Evolutionary conservation across 2,888 invertebrate genomes (phyloP).

Genomic region (Rotaria socialis): DNA sequence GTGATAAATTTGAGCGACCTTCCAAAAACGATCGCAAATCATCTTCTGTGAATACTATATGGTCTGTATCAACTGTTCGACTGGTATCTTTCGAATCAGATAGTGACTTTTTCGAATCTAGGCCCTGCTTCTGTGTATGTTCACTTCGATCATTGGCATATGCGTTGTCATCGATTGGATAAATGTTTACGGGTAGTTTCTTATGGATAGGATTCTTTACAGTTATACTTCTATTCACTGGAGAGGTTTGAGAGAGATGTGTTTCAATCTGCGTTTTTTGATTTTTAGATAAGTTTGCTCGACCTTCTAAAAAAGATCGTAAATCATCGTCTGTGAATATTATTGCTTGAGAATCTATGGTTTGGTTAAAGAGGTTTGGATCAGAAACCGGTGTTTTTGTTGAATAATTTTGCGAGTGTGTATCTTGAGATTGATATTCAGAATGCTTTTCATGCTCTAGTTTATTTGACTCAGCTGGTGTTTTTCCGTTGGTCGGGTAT

Average conservation of each 20-base stretch:
- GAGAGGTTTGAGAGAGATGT: background rate
- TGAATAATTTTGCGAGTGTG: background rate
- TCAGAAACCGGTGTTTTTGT: background rate
- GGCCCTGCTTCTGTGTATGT: background rate
- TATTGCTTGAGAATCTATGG: background rate
- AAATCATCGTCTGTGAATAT: background rate
- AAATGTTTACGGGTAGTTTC: background rate
- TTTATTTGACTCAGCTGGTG: too few relatives aligned
- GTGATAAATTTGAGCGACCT: background rate
- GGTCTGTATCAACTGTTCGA: background rate
- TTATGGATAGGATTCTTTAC: background rate
- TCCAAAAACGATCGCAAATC: background rate
- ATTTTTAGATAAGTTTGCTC: background rate
- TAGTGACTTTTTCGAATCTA: background rate
- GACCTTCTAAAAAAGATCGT: background rate
- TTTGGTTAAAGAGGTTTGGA: background rate
- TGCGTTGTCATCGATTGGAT: background rate
- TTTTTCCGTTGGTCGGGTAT: background rate
- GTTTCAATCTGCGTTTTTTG: background rate
- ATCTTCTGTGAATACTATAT: background rate
- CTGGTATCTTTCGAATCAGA: background rate
- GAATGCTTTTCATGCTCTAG: too few relatives aligned
- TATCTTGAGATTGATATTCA: too few relatives aligned
- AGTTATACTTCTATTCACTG: background rate
- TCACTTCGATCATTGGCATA: background rate